These are phyloP conservation scores for Ennomos quercinarius DNA, from an alignment of 2,888 invertebrate species.

Conservation along the genomic window DNA sequence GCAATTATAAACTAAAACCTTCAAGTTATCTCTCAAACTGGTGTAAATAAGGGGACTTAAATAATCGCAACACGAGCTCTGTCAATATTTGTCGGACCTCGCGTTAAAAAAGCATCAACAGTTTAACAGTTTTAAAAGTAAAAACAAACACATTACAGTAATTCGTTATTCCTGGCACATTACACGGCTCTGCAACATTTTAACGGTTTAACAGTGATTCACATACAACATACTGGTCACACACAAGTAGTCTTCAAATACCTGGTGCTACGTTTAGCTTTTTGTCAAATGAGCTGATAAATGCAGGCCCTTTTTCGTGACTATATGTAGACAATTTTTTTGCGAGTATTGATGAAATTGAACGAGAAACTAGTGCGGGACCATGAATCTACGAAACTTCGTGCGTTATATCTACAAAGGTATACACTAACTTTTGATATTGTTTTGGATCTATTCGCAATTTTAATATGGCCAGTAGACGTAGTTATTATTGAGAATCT, in stretches of 20 bases:
- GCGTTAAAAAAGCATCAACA: slow-evolving; percentile 29
- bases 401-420: no score
- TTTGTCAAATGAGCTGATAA: slow-evolving; percentile 13
- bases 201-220: slow-evolving; percentile 25
- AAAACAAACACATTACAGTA: slow-evolving; percentile 34
- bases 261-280: slow-evolving; percentile 7
- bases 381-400: no score
- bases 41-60: slow-evolving; percentile 22
- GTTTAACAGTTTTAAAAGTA: slow-evolving; percentile 30
- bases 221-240: not conserved
- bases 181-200: slow-evolving; percentile 27
- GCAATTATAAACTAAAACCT: slow-evolving; percentile 6
- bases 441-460: no score
- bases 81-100: slow-evolving; percentile 36
- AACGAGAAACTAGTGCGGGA: no score
- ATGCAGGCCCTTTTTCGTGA: slow-evolving; percentile 20
- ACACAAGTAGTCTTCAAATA: slow-evolving; percentile 8
- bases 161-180: slow-evolving; percentile 36
- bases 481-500: no score
- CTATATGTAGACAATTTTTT: no score
- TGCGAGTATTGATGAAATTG: no score
- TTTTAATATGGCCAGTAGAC: no score
- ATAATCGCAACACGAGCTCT: slow-evolving; percentile 25
- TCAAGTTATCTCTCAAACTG: slow-evolving; percentile 16
- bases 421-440: no score